phyloP scores from a whole-genome alignment of 2,888 invertebrate genomes.

The Buathra laborator region DNA sequence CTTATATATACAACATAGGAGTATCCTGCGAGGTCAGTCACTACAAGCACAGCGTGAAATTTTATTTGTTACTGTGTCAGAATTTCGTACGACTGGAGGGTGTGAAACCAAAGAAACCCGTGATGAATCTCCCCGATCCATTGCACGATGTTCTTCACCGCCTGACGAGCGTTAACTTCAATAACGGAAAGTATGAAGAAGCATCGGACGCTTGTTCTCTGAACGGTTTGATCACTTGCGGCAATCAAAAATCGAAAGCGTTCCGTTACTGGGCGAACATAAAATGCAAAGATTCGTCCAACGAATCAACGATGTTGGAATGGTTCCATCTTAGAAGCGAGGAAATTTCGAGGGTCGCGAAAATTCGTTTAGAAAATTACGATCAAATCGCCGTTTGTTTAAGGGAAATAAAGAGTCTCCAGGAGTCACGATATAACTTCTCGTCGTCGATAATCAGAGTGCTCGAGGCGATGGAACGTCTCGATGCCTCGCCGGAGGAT shows the following conservation, averaged over 20 bases:
- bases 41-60: constrained; percentile 70
- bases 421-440: constrained; percentile 72
- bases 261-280: constrained; percentile 79
- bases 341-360: constrained; percentile 4
- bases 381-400: constrained; percentile 76
- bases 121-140: constrained; percentile 54
- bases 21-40: constrained; percentile 69
- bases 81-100: constrained; percentile 74
- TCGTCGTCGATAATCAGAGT: constrained; percentile 73
- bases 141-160: constrained; percentile 71
- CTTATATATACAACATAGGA: constrained; percentile 76
- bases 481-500: constrained; percentile 67
- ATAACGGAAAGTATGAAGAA: constrained; percentile 73
- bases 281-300: constrained; percentile 74
- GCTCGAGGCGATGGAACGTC: constrained; percentile 74
- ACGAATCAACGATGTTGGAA: constrained; percentile 69
- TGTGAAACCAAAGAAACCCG: constrained; percentile 32
- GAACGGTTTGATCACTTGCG: constrained; percentile 76
- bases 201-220: constrained; percentile 78
- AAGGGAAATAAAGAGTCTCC: constrained; percentile 76
- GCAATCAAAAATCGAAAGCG: constrained; percentile 75
- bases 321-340: constrained; percentile 75
- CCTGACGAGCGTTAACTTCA: constrained; percentile 73
- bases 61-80: constrained; percentile 73
- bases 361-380: constrained; percentile 72